These are phyloP conservation scores for Glyptemys insculpta DNA, from an alignment of 2,797 vertebrate species.

Conservation along the genomic window DNA sequence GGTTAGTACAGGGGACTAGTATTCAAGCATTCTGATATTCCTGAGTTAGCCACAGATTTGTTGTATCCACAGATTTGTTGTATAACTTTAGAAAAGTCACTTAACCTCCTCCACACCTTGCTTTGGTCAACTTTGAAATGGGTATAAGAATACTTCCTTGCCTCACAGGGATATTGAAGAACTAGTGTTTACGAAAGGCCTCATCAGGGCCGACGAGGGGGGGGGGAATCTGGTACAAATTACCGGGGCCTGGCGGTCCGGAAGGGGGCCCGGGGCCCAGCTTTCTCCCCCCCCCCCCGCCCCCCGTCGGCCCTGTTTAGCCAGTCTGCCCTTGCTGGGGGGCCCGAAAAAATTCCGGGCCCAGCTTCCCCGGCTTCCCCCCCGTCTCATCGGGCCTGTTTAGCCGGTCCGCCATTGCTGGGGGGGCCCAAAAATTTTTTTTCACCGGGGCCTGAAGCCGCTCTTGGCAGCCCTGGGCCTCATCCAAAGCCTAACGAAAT, in stretches of 20 bases:
- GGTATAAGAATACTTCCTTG: background rate
- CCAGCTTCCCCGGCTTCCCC: too few relatives aligned
- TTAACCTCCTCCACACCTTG: background rate
- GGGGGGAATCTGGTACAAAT: too few relatives aligned
- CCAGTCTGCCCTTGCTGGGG: too few relatives aligned
- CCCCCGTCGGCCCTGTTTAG: too few relatives aligned
- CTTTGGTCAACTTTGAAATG: background rate
- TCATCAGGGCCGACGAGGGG: background rate
- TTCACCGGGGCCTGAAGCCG: too few relatives aligned
- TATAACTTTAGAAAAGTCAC: background rate
- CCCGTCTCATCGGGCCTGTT: too few relatives aligned
- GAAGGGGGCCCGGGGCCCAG: too few relatives aligned
- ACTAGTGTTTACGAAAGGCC: background rate
- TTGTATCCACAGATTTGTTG: background rate
- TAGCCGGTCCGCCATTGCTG: too few relatives aligned
- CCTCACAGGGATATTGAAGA: background rate
- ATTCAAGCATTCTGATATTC: background rate
- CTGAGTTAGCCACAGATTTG: background rate
- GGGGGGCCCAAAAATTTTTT: too few relatives aligned
- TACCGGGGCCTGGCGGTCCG: too few relatives aligned
- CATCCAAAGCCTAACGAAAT: background rate
- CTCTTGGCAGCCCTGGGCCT: background rate
- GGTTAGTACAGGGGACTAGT: background rate
- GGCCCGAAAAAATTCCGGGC: too few relatives aligned
- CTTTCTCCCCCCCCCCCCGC: too few relatives aligned